Conservation (phyloP, 2,797 vertebrate genomes). For the Vireo griseus region DNA sequence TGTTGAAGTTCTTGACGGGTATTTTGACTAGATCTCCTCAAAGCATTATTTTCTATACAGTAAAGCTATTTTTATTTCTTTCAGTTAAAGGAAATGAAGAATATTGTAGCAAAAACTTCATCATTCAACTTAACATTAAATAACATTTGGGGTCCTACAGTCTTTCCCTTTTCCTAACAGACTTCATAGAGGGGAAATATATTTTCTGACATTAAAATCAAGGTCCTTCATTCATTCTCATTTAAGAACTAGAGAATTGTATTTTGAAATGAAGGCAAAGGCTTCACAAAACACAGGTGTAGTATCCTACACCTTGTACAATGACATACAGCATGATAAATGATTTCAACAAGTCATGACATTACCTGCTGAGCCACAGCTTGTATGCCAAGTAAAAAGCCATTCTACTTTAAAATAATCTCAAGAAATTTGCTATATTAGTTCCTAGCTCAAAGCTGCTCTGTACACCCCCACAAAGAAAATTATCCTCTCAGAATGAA, state of each 20-base stretch:
- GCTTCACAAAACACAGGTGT: neutral
- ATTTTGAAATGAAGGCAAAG: neutral
- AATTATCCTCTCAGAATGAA: neutral
- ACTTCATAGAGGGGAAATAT: neutral
- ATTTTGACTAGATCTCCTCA: neutral
- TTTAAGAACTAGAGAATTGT: neutral
- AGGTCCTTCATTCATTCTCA: neutral
- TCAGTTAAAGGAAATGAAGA: neutral
- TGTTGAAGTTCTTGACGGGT: neutral
- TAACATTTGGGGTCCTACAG: neutral
- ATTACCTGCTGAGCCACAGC: neutral
- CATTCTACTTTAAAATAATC: neutral
- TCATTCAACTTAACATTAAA: neutral
- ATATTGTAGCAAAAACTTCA: neutral
- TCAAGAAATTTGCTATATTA: neutral
- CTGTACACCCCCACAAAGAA: neutral
- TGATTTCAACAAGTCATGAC: neutral
- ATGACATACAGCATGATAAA: neutral
- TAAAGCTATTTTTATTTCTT: neutral
- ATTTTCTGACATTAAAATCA: neutral
- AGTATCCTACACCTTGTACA: neutral
- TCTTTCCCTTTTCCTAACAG: neutral
- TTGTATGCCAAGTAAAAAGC: rapidly evolving
- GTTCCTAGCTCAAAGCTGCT: neutral
- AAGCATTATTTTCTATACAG: neutral